These are phyloP conservation scores for Pangasius macronema DNA, from an alignment of 2,797 vertebrate genomes.

Conservation along the genomic window DNA sequence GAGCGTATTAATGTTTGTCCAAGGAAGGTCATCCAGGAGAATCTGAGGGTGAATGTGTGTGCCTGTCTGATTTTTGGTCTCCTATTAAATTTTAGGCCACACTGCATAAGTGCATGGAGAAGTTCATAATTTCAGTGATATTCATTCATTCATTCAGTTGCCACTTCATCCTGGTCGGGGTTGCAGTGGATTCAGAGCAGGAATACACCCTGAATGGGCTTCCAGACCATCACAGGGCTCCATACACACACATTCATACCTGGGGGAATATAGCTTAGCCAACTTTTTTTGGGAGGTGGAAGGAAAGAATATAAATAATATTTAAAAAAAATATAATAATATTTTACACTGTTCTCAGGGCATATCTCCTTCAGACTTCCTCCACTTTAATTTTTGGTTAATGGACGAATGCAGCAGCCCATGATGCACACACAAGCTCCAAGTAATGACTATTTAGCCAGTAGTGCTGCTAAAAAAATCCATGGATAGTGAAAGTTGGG, in stretches of 20 bases:
- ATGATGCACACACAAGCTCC: not conserved
- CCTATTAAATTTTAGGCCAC: not conserved
- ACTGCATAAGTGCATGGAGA: not conserved
- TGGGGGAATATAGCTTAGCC: not conserved
- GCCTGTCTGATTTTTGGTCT: not conserved
- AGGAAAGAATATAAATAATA: not conserved
- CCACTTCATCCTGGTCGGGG: not conserved
- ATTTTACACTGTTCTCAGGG: not conserved
- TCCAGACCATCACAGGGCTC: not conserved
- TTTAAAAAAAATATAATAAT: not conserved
- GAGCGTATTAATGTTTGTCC: constrained; percentile 44
- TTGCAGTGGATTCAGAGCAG: not conserved
- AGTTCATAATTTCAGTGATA: not conserved
- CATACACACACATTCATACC: not conserved
- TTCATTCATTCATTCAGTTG: not conserved
- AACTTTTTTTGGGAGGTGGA: not conserved
- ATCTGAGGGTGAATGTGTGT: not conserved
- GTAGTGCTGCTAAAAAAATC: not conserved
- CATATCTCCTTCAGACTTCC: not conserved
- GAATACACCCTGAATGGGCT: not conserved
- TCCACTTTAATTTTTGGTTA: not conserved
- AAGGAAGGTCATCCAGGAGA: constrained; percentile 24
- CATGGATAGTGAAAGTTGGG: not conserved
- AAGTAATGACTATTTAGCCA: not conserved
- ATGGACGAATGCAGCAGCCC: not conserved